Evolutionary conservation across 2,113 vertebrate genomes (phyloP).

Genomic region (Python bivittatus): DNA sequence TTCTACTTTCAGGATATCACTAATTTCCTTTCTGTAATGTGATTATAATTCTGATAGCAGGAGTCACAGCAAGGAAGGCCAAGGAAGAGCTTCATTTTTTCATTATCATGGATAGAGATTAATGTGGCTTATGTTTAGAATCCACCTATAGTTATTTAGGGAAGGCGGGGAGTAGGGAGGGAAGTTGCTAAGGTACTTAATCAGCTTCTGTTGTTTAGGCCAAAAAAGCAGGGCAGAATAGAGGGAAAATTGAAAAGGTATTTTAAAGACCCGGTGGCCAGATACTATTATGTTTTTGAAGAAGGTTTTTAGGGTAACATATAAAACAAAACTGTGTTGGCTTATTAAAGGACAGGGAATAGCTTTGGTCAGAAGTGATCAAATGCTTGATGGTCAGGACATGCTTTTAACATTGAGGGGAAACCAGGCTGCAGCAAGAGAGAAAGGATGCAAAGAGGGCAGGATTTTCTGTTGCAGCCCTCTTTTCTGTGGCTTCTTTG

Average conservation of each 20-base stretch:
- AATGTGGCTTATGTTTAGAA: slow-evolving; percentile 42
- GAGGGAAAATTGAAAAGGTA: fast-evolving
- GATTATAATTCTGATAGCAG: slow-evolving; percentile 63
- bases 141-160: slow-evolving; percentile 24
- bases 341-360: neutral
- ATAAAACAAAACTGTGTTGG: neutral
- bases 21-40: slow-evolving; percentile 65
- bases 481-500: neutral
- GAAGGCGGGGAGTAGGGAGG: neutral
- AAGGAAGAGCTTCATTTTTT: slow-evolving; percentile 62
- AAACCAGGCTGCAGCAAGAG: neutral
- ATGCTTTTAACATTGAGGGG: neutral
- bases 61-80: slow-evolving; percentile 59
- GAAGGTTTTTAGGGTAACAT: neutral
- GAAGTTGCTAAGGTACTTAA: slow-evolving; percentile 55
- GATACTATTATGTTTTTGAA: neutral
- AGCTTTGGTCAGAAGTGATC: neutral
- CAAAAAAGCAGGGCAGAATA: slow-evolving; percentile 6
- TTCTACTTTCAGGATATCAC: slow-evolving; percentile 57
- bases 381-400: neutral
- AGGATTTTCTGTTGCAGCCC: neutral
- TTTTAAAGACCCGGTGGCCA: slow-evolving; percentile 3
- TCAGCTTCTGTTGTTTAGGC: slow-evolving; percentile 57
- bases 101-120: slow-evolving; percentile 58
- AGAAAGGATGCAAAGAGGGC: neutral